A percentile compares a stretch with the other conserved stretches of the same genome.
Conservation (phyloP, 2,113 vertebrate species). For the Hippocampus comes region DNA sequence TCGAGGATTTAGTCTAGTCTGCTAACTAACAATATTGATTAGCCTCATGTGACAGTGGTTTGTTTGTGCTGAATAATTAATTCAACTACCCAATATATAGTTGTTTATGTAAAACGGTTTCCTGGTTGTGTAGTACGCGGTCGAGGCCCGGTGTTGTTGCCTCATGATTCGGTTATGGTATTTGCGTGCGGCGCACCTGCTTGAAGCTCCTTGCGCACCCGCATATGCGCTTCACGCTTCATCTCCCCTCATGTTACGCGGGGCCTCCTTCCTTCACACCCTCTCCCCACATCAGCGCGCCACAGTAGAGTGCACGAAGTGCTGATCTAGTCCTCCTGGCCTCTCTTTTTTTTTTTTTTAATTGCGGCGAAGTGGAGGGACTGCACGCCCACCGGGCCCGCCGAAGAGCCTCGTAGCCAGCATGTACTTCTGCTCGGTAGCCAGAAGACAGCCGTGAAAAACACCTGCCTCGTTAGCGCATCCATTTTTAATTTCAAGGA, state of each 20-base stretch:
- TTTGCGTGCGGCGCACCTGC: slow-evolving; percentile 25
- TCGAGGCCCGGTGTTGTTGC: too few relatives aligned
- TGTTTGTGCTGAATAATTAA: too few relatives aligned
- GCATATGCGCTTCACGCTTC: slow-evolving; percentile 47
- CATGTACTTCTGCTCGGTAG: neutral
- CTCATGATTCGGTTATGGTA: neutral
- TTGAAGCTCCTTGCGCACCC: slow-evolving; percentile 17
- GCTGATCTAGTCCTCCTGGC: slow-evolving; percentile 53
- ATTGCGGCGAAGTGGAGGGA: slow-evolving; percentile 59
- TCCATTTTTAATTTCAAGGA: neutral
- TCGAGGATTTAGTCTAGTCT: too few relatives aligned
- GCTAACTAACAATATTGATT: too few relatives aligned
- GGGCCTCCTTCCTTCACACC: slow-evolving; percentile 25
- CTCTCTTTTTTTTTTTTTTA: slow-evolving; percentile 51
- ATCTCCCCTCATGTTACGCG: slow-evolving; percentile 44
- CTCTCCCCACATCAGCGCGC: slow-evolving; percentile 32
- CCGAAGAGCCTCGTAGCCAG: slow-evolving; percentile 6
- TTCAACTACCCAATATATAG: too few relatives aligned
- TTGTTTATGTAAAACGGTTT: too few relatives aligned
- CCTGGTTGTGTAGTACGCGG: too few relatives aligned
- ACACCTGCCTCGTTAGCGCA: slow-evolving; percentile 51
- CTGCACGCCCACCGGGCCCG: slow-evolving; percentile 37
- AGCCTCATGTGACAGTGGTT: too few relatives aligned
- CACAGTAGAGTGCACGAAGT: slow-evolving; percentile 46
- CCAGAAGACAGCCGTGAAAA: slow-evolving; percentile 44